Percentiles rank a stretch among this genome's conserved stretches.
Conservation (phyloP, 2,888 invertebrate genomes). For the Norana najaformis region DNA sequence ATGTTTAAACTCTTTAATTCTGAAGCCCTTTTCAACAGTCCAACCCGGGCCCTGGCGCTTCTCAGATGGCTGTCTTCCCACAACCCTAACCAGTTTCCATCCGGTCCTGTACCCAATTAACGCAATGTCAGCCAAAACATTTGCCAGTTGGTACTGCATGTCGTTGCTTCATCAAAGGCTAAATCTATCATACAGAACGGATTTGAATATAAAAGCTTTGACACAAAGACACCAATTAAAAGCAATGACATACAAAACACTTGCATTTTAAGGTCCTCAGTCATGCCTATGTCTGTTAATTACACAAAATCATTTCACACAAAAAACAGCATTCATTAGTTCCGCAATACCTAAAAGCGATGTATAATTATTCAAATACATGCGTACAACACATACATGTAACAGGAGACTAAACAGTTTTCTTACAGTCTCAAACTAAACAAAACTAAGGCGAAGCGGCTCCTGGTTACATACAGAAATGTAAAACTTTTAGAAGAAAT, state of each 20-base stretch:
- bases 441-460: too few species aligned
- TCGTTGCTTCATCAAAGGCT: not conserved
- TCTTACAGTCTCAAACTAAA: too few species aligned
- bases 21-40: constrained; percentile 3
- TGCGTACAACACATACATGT: too few species aligned
- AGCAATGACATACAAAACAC: not conserved
- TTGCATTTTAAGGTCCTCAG: not conserved
- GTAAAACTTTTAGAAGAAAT: too few species aligned
- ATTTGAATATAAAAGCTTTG: not conserved
- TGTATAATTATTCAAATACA: too few species aligned
- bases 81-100: not conserved
- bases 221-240: not conserved
- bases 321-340: too few species aligned
- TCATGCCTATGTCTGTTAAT: not conserved
- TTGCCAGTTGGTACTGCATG: not conserved
- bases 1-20: not conserved
- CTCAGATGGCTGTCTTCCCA: constrained; percentile 13
- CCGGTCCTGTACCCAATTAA: not conserved
- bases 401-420: too few species aligned
- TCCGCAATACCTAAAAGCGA: too few species aligned
- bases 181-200: not conserved
- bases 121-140: not conserved
- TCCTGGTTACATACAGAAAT: too few species aligned
- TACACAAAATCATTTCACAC: not conserved
- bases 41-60: not conserved